Conservation (phyloP, 2,113 vertebrate species). For the Dryoscopus gambensis region DNA sequence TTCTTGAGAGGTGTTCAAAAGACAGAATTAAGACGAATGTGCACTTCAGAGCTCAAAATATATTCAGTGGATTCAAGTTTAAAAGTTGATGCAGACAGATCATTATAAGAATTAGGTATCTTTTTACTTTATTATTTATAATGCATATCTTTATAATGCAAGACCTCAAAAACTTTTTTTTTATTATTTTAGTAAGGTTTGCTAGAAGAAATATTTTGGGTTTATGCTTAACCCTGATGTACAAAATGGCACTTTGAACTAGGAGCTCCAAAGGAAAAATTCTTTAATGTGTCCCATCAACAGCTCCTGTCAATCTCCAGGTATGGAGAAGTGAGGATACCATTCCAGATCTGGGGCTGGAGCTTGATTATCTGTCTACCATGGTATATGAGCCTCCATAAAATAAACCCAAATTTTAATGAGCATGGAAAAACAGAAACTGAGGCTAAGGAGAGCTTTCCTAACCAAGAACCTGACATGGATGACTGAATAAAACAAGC, state of each 20-base stretch:
- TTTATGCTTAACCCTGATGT: background rate
- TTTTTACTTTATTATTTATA: background rate
- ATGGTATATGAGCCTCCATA: background rate
- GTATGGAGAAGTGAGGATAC: accelerated
- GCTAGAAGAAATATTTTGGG: background rate
- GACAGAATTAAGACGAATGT: background rate
- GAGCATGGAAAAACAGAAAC: background rate
- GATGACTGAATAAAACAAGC: background rate
- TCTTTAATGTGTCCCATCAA: background rate
- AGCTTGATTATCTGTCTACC: background rate
- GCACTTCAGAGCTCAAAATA: background rate
- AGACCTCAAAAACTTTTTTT: background rate
- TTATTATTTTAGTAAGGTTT: background rate
- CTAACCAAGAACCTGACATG: background rate
- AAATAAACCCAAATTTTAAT: background rate
- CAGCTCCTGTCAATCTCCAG: background rate
- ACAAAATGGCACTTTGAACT: background rate
- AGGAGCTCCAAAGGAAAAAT: background rate
- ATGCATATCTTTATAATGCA: background rate
- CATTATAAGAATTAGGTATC: background rate
- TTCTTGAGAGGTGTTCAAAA: background rate
- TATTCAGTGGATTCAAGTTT: background rate
- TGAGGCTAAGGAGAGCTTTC: background rate
- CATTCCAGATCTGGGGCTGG: background rate
- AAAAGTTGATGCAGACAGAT: background rate